Conservation (phyloP, 2,113 vertebrate genomes). For the Corythoichthys haematopterus region DNA sequence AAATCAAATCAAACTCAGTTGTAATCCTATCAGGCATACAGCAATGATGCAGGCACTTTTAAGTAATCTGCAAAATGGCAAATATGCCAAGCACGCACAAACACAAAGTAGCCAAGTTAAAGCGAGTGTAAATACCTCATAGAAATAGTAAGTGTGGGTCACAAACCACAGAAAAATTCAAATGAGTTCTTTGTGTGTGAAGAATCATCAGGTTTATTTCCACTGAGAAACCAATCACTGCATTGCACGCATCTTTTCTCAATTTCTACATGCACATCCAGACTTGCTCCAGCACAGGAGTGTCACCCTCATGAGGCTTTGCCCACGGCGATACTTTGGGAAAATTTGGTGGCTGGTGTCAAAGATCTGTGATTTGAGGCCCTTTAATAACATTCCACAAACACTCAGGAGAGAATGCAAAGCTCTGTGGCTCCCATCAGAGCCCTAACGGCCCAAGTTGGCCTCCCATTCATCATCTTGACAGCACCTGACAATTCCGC, state of each 20-base stretch:
- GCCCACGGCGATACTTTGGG: conserved; percentile 29
- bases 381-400: conserved; percentile 74
- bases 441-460: conserved; percentile 52
- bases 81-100: not conserved
- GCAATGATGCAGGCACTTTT: not conserved
- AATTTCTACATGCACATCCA: not conserved
- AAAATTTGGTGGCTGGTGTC: conserved; percentile 50
- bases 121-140: not conserved
- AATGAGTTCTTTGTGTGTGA: not conserved
- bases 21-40: not conserved
- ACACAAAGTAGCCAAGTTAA: not conserved
- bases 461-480: conserved; percentile 65
- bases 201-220: not conserved
- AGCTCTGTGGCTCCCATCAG: conserved; percentile 62
- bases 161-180: not conserved
- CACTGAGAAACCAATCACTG: not conserved
- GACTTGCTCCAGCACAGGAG: conserved; percentile 13
- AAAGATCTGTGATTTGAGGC: conserved; percentile 58
- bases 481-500: conserved; percentile 52
- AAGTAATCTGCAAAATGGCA: not conserved
- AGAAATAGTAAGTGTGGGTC: not conserved
- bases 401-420: conserved; percentile 65
- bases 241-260: not conserved
- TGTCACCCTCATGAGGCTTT: conserved; percentile 1
- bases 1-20: conserved; percentile 2